Conservation (phyloP, 2,888 invertebrate species). For the Chaitophorus viminalis region DNA sequence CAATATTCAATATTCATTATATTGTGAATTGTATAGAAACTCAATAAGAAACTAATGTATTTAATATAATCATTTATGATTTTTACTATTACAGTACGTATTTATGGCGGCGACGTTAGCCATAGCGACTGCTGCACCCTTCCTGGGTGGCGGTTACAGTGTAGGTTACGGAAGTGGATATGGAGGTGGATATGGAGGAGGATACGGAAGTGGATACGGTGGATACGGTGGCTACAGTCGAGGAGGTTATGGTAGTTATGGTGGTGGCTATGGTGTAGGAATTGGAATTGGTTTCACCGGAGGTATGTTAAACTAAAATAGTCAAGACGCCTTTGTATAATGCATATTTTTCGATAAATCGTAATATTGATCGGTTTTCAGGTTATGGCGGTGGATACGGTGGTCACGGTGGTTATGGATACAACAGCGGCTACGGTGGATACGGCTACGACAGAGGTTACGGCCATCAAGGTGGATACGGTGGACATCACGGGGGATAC, state of each 20-base stretch:
- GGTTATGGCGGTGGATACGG: background rate
- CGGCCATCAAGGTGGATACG: background rate
- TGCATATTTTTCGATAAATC: too few species aligned
- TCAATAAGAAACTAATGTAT: too few species aligned
- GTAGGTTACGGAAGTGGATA: background rate
- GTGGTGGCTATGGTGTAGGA: too few species aligned
- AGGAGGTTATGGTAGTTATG: background rate
- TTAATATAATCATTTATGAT: too few species aligned
- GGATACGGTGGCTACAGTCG: background rate
- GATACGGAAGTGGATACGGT: constrained; percentile 1
- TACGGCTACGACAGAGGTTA: background rate
- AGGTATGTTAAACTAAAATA: too few species aligned
- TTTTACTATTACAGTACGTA: background rate
- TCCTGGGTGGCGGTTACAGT: background rate
- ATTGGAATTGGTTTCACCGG: too few species aligned
- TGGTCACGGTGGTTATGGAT: background rate
- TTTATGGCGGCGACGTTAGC: background rate
- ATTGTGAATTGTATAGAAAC: too few species aligned
- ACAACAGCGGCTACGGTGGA: background rate
- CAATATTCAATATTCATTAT: too few species aligned
- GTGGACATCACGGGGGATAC: background rate
- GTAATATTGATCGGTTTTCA: too few species aligned
- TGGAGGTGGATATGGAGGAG: background rate
- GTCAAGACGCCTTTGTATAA: too few species aligned
- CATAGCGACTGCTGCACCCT: constrained; percentile 4